Evolutionary conservation across 1,140 invertebrate genomes (phyloP), one percentile per base, ranked within the genome.

Genomic region (Pogonus chalceus): DNA sequence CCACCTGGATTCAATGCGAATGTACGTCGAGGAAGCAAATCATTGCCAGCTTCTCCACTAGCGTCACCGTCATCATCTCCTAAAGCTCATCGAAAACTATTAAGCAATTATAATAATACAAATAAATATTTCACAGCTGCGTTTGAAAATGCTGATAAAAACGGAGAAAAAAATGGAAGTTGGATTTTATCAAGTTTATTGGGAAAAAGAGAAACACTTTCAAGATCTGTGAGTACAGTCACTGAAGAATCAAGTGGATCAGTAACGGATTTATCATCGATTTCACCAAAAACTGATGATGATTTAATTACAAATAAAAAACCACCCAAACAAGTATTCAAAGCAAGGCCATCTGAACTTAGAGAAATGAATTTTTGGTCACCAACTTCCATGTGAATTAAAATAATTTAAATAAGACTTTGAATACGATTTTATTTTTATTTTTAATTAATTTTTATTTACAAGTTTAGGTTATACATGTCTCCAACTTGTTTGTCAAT

Each of bases 321-420:
- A 14, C 23, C 16, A 16, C 10, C n/a, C 57, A 59, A 39, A 56
- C 56, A 61, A 24, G 54, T 59, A 4, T 75, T 77, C 58, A 73
- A 76, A 60, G 77, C 82, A 0, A 83, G 81, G 68, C 83, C 85
- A 1, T 84, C 83, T 0, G 83, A 87, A 66, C 69, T 87, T 10
- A 68, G 85, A 52, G 86, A 88, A 69, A 85, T 89, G 81, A 89
- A 89, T 66, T 89, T 87, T 70, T 87, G 84, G 83, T 87, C 85
- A 9, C 85, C 85, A 0, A 87, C 85, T 14, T 88, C 84, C 1
- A 90, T 87, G 85, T 88, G n/a, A n/a, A n/a, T n/a, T n/a, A n/a
- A n/a, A n/a, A n/a, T n/a, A n/a, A n/a, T n/a, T n/a, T n/a, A n/a
- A n/a, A n/a, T n/a, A n/a, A n/a, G n/a, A n/a, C n/a, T n/a, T n/a